phyloP scores from a whole-genome alignment of 2,113 vertebrate species.

The Desmodus rotundus region DNA sequence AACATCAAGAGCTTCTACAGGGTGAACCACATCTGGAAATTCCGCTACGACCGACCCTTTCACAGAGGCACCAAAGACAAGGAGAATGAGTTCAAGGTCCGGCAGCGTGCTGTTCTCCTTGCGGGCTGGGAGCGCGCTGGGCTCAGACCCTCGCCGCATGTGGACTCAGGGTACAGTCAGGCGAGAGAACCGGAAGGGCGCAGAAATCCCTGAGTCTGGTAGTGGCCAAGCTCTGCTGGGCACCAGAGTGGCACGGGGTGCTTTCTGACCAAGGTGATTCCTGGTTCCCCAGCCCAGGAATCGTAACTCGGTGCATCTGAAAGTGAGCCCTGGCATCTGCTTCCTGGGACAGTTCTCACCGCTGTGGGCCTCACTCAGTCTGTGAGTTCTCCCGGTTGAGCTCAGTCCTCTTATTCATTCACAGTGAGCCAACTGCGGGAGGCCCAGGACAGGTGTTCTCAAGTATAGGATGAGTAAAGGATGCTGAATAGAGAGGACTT shows the following conservation, averaged over 20 bases:
- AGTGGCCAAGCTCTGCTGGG: not conserved
- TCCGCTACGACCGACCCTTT: conserved; percentile 96
- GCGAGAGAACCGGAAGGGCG: not conserved
- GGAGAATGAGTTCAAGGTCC: conserved; percentile 99
- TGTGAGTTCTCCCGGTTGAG: not conserved
- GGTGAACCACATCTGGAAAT: conserved; percentile 99
- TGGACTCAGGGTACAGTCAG: not conserved
- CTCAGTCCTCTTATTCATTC: not conserved
- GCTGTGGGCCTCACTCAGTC: not conserved
- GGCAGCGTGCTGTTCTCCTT: not conserved
- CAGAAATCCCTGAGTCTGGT: not conserved
- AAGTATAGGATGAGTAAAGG: not conserved
- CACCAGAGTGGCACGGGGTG: not conserved
- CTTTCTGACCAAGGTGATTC: not conserved
- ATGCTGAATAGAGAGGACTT: no score
- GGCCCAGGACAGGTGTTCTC: not conserved
- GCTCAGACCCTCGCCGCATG: not conserved
- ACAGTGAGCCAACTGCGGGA: not conserved
- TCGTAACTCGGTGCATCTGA: not conserved
- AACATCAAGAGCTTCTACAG: conserved; percentile 99
- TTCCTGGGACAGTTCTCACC: not conserved
- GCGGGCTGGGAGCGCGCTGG: not conserved
- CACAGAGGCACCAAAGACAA: conserved; percentile 99
- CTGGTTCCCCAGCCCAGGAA: not conserved
- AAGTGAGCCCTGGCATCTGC: not conserved